These are phyloP conservation scores for Melanotaenia trifasciata DNA, from an alignment of 2,797 vertebrate species.

Conservation along the genomic window DNA sequence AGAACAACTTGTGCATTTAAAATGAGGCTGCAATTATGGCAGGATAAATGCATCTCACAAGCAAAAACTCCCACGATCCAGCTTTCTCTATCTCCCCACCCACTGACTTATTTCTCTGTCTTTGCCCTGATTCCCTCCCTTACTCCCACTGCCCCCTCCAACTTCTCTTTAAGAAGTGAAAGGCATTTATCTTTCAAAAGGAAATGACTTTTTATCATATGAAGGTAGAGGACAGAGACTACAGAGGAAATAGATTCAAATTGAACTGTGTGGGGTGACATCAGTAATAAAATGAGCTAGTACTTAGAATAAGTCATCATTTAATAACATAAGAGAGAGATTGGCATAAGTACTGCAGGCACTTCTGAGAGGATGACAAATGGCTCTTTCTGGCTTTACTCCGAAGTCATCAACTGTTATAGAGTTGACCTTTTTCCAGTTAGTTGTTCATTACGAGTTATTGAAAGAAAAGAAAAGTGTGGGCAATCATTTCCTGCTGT, in stretches of 20 bases:
- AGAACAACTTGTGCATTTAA: constrained; percentile 39
- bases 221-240: constrained; percentile 46
- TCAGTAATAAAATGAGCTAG: constrained; percentile 40
- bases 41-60: constrained; percentile 49
- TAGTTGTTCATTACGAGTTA: background rate
- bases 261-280: constrained; percentile 37
- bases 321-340: constrained; percentile 13
- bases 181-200: constrained; percentile 58
- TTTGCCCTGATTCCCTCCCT: constrained; percentile 17
- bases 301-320: constrained; percentile 40
- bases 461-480: too few species aligned
- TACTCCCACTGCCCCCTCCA: constrained; percentile 1
- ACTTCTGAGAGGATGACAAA: constrained; percentile 4
- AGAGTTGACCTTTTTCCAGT: background rate
- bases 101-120: constrained; percentile 33
- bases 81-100: constrained; percentile 28
- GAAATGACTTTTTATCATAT: constrained; percentile 53
- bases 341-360: constrained; percentile 25
- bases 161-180: constrained; percentile 37
- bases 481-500: background rate
- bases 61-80: constrained; percentile 31
- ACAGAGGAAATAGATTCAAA: constrained; percentile 38
- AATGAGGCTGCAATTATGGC: constrained; percentile 40
- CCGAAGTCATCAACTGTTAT: background rate
- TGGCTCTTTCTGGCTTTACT: constrained; percentile 7